Conservation (phyloP, 2,113 vertebrate species). For the Ciconia maguari region DNA sequence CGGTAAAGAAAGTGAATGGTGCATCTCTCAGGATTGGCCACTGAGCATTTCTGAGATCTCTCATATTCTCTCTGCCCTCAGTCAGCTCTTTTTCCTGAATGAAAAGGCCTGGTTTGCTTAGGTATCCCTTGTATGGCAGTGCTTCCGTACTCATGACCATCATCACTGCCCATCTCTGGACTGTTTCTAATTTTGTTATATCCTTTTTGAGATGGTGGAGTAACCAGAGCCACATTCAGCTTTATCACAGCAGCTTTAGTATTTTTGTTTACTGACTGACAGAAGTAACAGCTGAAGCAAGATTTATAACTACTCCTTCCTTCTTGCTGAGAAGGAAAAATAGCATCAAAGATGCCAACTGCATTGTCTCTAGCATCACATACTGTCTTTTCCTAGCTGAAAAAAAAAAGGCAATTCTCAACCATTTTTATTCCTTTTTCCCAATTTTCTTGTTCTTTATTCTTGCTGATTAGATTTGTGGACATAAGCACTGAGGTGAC, state of each 20-base stretch:
- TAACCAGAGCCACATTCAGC: background rate
- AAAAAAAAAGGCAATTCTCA: background rate
- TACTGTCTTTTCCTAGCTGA: background rate
- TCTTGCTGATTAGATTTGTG: background rate
- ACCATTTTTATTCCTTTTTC: background rate
- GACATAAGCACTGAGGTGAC: background rate
- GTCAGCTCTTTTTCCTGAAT: background rate
- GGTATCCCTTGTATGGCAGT: background rate
- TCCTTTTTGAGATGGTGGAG: background rate
- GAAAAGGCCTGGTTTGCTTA: background rate
- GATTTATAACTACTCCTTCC: background rate
- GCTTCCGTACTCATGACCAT: background rate
- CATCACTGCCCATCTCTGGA: background rate
- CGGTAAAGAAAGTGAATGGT: background rate
- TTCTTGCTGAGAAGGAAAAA: background rate
- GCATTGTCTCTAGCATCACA: background rate
- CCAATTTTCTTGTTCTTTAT: background rate
- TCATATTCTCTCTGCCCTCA: background rate
- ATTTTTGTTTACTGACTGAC: background rate
- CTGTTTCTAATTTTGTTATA: background rate
- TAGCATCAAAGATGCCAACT: background rate
- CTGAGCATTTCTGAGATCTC: background rate
- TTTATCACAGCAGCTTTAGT: background rate
- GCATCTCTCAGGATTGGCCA: background rate
- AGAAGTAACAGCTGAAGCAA: background rate